Evolutionary conservation across 2,113 vertebrate species (phyloP).

Genomic region (Lycocorax pyrrhopterus): DNA sequence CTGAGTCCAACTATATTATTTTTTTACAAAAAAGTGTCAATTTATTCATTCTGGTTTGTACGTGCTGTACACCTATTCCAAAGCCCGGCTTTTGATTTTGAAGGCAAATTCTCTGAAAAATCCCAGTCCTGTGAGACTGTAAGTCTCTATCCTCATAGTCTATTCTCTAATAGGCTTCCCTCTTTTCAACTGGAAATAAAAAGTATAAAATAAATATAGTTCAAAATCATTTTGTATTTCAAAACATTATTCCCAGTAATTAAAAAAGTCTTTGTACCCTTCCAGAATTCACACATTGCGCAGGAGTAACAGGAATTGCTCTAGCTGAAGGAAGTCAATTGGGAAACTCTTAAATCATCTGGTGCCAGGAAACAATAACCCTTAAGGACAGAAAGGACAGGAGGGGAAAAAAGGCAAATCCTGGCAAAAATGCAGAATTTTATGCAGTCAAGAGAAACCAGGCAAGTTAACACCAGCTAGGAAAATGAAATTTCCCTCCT

Average conservation of each 20-base stretch:
- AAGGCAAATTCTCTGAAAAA: background rate
- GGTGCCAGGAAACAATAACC: background rate
- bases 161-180: background rate
- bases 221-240: background rate
- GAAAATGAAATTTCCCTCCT: background rate
- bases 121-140: background rate
- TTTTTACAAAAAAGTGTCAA: background rate
- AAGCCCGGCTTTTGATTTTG: background rate
- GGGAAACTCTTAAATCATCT: background rate
- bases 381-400: background rate
- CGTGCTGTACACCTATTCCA: background rate
- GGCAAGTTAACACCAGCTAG: background rate
- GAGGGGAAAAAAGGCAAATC: background rate
- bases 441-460: background rate
- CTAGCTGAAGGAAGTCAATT: background rate
- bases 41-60: background rate
- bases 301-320: background rate
- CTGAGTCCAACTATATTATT: background rate
- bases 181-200: background rate
- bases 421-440: background rate
- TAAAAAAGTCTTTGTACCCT: background rate
- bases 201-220: background rate
- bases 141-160: background rate
- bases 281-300: background rate
- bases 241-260: background rate